Conservation (phyloP, 2,888 invertebrate genomes). For the Ryuthela nishihirai region DNA sequence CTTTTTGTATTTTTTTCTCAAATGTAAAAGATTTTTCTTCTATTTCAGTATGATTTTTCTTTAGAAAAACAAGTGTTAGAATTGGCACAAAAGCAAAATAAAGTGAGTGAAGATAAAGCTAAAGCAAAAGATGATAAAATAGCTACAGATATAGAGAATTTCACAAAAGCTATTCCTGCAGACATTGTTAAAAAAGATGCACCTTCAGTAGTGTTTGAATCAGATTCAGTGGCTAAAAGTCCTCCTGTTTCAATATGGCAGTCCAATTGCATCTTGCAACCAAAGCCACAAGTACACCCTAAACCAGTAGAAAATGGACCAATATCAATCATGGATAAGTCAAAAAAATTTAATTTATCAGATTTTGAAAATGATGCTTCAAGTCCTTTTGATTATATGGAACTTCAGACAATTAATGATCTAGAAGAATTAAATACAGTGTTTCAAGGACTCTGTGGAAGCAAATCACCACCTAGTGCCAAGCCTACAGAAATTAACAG, state of each 20-base stretch:
- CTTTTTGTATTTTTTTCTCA: too few species aligned
- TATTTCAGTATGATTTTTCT: constrained; percentile 40
- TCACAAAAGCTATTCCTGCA: constrained; percentile 10
- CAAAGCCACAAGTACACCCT: constrained; percentile 4
- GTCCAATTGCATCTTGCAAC: constrained; percentile 18
- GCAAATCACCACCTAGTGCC: too few species aligned
- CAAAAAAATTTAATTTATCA: constrained; percentile 31
- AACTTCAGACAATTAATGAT: constrained; percentile 86
- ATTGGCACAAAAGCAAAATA: constrained; percentile 56
- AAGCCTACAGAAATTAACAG: too few species aligned
- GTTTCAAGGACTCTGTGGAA: constrained; percentile 43
- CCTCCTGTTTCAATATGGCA: constrained; percentile 7
- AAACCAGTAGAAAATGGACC: constrained; percentile 2
- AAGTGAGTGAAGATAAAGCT: constrained; percentile 58
- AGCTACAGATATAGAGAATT: constrained; percentile 22
- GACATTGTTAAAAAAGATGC: background rate
- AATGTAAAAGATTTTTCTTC: constrained; percentile 6
- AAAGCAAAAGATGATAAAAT: constrained; percentile 46
- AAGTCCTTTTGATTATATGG: constrained; percentile 90
- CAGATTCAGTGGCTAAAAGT: constrained; percentile 3
- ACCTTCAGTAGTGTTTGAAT: background rate
- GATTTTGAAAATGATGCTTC: constrained; percentile 90
- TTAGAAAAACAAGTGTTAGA: constrained; percentile 25
- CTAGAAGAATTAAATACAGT: constrained; percentile 85
- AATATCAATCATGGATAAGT: background rate